phyloP scores from a whole-genome alignment of 2,113 vertebrate genomes.

The Aramus guarauna region DNA sequence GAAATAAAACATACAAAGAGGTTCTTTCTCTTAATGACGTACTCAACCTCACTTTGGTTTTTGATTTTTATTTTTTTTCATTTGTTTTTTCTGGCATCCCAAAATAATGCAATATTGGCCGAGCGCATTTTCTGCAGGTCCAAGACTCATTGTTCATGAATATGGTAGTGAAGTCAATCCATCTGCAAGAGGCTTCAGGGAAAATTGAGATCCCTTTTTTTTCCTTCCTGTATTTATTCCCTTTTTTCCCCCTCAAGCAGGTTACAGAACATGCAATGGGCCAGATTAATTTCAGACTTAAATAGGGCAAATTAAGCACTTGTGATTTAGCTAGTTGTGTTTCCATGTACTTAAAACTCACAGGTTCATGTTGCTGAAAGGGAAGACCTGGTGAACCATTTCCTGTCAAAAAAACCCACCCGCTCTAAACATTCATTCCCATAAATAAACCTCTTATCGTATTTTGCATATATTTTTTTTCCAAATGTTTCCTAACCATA shows the following conservation, averaged over 20 bases:
- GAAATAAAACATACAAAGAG: neutral
- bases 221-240: neutral
- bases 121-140: neutral
- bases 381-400: neutral
- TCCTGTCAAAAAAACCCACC: neutral
- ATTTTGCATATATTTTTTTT: neutral
- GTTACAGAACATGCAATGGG: neutral
- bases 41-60: neutral
- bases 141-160: neutral
- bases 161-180: neutral
- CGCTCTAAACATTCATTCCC: neutral
- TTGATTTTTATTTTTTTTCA: neutral
- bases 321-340: neutral
- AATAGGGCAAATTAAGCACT: neutral
- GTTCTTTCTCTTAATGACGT: neutral
- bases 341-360: neutral
- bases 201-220: neutral
- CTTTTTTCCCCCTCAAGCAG: neutral
- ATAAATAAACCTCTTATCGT: neutral
- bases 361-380: neutral
- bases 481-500: neutral
- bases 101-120: neutral
- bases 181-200: neutral
- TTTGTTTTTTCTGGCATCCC: neutral
- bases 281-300: neutral